These are phyloP conservation scores for Poecilobothrus nobilitatus DNA, from an alignment of 2,888 invertebrate species.

Conservation along the genomic window DNA sequence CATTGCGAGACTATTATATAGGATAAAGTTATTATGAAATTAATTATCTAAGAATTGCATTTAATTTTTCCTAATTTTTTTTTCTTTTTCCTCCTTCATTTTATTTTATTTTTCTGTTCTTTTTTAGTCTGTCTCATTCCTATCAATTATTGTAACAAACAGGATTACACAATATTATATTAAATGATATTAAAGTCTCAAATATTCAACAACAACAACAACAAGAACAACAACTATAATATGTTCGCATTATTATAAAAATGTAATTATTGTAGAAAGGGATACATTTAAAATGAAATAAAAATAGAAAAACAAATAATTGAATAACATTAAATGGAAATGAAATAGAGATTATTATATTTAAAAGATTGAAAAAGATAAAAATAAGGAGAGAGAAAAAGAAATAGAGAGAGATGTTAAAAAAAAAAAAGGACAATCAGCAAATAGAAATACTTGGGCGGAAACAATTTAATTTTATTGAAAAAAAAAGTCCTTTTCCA, in stretches of 20 bases:
- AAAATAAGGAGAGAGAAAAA: neutral
- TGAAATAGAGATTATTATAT: neutral
- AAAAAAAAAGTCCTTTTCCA: neutral
- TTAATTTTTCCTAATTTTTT: neutral
- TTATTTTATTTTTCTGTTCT: neutral
- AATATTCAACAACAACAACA: neutral
- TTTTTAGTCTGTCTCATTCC: neutral
- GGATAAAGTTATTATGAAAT: slow-evolving; percentile 1
- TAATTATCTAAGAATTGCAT: slow-evolving; percentile 1
- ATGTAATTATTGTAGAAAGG: neutral
- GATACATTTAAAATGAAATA: neutral
- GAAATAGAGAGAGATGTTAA: neutral
- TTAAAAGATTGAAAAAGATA: neutral
- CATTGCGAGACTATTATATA: neutral
- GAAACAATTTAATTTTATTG: slow-evolving; percentile 6
- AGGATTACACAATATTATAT: neutral
- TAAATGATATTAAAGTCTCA: neutral
- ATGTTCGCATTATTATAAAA: neutral
- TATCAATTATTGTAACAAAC: neutral
- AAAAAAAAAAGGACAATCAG: neutral
- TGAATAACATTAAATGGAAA: no score
- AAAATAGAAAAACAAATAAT: neutral
- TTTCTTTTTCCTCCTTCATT: neutral
- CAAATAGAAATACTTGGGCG: neutral
- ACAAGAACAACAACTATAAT: neutral